Evolutionary conservation across 2,888 invertebrate genomes (phyloP), one percentile per base, ranked within the genome.

Genomic region (Cyaniris semiargus): DNA sequence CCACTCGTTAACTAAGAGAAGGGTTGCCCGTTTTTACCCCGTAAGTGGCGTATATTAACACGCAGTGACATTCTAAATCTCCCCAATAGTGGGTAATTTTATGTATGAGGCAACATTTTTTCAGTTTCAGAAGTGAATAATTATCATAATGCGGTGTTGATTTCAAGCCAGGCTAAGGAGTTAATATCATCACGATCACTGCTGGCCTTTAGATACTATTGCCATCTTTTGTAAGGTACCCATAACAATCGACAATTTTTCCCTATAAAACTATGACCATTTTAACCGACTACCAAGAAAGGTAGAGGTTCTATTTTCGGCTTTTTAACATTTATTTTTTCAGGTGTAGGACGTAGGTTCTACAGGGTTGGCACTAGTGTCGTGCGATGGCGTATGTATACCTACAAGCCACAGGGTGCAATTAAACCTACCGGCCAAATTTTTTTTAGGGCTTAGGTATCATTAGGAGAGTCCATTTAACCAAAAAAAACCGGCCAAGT

Each of bases 1-100:
- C 83, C 86, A 87, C 87, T 88, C 88, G 84, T 83, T 83, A 74
- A 48, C 74, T 74, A 84, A 84, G 82, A 81, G 79, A 83, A 84
- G 84, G 84, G 83, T 84, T 82, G 80, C 78, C 53, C 48, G 74
- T 74, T 74, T 74, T 74, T 74, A 74, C 74, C 53, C 72, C 74
- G 48, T 74, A 74, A 74, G 74, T 74, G 74, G 74, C 48, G 27
- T 48, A 74, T 74, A 27, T 74, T 72, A 74, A 53, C 74, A 74
- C 74, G 74, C 74, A 74, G 74, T 27, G 74, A 74, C 74, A 74
- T 74, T 74, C 53, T 74, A 74, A 74, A 74, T 74, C 74, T 74
- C 74, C 74, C 74, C 48, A 53, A 74, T 74, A 48, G 27, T 23
- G 27, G 74, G 44, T 53, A 53, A 53, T 53, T 53, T 60, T 60